Conservation (phyloP, 2,797 vertebrate genomes). For the Cirrhinus molitorella region DNA sequence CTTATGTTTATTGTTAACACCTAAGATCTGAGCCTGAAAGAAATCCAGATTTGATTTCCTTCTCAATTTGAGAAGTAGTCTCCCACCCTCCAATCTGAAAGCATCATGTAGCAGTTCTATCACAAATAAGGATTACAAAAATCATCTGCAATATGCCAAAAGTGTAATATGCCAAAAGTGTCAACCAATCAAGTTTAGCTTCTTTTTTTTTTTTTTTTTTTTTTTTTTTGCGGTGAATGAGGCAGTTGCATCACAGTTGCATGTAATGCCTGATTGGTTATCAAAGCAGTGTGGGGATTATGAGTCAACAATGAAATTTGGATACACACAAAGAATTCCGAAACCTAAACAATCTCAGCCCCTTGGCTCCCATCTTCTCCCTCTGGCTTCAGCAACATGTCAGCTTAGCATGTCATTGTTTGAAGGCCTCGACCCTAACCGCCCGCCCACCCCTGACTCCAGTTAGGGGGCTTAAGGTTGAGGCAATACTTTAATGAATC, state of each 20-base stretch:
- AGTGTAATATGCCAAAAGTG: neutral
- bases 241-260: constrained; percentile 11
- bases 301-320: constrained; percentile 27
- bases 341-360: neutral
- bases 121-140: constrained; percentile 17
- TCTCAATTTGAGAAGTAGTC: constrained; percentile 1
- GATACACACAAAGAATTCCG: constrained; percentile 19
- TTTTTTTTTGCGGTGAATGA: neutral
- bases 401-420: constrained; percentile 39
- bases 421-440: constrained; percentile 59
- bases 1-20: neutral
- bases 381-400: constrained; percentile 28
- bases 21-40: neutral
- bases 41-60: neutral
- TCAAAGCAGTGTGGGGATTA: constrained; percentile 35
- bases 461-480: constrained; percentile 61
- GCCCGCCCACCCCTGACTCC: constrained; percentile 41
- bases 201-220: no score
- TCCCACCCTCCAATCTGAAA: constrained; percentile 6
- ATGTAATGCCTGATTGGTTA: constrained; percentile 29
- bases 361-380: neutral
- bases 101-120: neutral
- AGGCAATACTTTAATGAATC: constrained; percentile 65
- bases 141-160: neutral
- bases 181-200: neutral